These are phyloP conservation scores for Condylura cristata DNA, from an alignment of 2,113 vertebrate genomes.

Conservation along the genomic window DNA sequence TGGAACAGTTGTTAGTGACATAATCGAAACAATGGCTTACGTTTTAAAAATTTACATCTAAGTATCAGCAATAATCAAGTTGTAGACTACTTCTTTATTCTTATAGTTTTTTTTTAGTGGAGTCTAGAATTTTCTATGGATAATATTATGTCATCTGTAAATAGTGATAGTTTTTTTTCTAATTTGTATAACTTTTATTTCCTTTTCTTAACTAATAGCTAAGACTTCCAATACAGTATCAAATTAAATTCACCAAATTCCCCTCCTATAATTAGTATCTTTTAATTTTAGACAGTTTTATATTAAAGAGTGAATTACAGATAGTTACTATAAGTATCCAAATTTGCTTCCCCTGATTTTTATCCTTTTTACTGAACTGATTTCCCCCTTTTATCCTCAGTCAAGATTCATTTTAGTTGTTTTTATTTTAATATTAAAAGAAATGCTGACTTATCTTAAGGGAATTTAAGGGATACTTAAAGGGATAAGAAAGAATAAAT, in stretches of 20 bases:
- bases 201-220: too few relatives aligned
- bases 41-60: background rate
- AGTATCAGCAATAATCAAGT: background rate
- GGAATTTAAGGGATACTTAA: constrained; percentile 5
- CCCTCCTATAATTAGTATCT: background rate
- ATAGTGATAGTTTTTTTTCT: too few relatives aligned
- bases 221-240: too few relatives aligned
- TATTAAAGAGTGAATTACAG: background rate
- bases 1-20: constrained; percentile 2
- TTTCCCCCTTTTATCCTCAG: background rate
- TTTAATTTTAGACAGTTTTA: background rate
- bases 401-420: background rate
- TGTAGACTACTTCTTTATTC: background rate
- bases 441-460: constrained; percentile 4
- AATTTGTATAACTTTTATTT: too few relatives aligned
- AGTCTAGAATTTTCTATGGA: too few relatives aligned
- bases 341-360: background rate
- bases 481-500: background rate
- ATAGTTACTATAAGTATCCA: background rate
- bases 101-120: too few relatives aligned
- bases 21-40: background rate
- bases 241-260: background rate
- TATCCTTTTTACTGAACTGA: background rate
- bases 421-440: constrained; percentile 26
- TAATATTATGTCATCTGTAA: too few relatives aligned